phyloP scores from a whole-genome alignment of 1,140 invertebrate species.

The Drosophila erecta region DNA sequence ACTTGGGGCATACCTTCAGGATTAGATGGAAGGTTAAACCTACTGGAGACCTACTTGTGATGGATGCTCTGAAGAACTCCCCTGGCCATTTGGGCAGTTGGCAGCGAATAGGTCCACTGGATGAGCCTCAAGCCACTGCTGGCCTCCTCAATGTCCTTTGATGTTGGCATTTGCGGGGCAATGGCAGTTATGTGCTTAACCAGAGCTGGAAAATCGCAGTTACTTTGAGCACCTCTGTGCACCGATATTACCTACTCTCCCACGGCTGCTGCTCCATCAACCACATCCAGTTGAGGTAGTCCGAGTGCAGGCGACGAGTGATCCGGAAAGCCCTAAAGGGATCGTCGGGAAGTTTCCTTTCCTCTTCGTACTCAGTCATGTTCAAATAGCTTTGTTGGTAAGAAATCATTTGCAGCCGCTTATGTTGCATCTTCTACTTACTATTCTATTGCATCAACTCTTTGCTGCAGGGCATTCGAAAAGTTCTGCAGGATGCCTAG shows the following conservation, averaged over 20 bases:
- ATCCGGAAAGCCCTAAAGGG: background rate
- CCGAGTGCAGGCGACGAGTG: background rate
- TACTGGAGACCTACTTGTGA: background rate
- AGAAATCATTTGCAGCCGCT: background rate
- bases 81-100: background rate
- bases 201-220: background rate
- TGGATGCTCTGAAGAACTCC: background rate
- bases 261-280: background rate
- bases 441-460: conserved; percentile 2
- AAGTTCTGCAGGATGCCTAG: background rate
- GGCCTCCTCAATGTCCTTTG: background rate
- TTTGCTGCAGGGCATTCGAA: background rate
- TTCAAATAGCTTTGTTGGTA: background rate
- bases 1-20: background rate
- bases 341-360: background rate
- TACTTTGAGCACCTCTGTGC: background rate
- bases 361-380: background rate
- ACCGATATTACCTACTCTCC: background rate
- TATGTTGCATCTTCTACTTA: background rate
- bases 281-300: background rate
- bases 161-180: background rate
- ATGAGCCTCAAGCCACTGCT: background rate
- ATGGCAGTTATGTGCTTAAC: background rate
- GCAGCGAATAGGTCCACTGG: background rate
- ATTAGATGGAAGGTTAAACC: too few species aligned